Base-by-base conservation (phyloP, 2,113 vertebrate genomes). In the Diglossa brunneiventris region DNA sequence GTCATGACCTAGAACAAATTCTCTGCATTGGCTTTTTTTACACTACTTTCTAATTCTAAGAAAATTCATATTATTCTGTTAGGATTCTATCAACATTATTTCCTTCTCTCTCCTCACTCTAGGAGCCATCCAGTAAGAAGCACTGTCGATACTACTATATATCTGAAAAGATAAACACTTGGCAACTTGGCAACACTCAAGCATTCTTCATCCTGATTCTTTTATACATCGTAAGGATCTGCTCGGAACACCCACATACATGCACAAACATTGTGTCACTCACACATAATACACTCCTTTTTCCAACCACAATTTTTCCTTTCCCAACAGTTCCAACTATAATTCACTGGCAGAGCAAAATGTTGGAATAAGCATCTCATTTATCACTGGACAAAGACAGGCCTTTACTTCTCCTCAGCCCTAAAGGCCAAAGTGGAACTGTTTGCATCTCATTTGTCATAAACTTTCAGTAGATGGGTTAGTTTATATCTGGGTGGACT, bases 111-210 rank as follows among this genome's bases (percentile, higher is more conserved):
- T 93, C 39, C 68, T 90, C 52, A n/a, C 47, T 59, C 39, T 67
- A 81, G 73, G 7, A 88, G 46, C n/a, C 46, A 70, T 93, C 59
- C 88, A 63, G 50, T 42, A 80, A 94, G 64, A 80, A 85, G 23
- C 33, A 50, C 33, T 92, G 83, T 87, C 76, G 0, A 94, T 95
- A 92, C 35, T 50, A 28, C 68, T 35, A 90, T 93, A 90, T 89
- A 92, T 92, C 89, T 92, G 39, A 89, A 90, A 90, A 95, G 95
- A 95, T 90, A 96, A 96, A 96, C 94, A 92, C 91, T 94, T 92
- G 92, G 88, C 94, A 92, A 76, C 88, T 94, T 96, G 96, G 95
- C 94, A 93, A 87, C 64, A 61, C 61, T 94, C 83, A 52, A 52
- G 46, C 80, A 94, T 94, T 93, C 89, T 94, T 95, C 94, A 93